Conservation (phyloP, 2,797 vertebrate genomes). For the Falco berigora region DNA sequence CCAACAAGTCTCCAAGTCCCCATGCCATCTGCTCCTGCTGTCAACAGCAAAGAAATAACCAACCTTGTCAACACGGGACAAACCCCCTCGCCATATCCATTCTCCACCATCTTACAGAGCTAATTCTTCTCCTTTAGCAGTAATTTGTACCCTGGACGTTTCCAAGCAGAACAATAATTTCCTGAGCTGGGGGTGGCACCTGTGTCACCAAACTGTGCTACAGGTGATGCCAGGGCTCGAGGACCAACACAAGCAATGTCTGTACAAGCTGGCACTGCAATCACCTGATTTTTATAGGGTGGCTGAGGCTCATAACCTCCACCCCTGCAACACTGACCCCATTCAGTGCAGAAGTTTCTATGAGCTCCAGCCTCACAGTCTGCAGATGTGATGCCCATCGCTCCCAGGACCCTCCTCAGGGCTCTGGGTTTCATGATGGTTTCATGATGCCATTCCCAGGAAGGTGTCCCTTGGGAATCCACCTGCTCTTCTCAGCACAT, state of each 20-base stretch:
- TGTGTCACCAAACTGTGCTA: background rate
- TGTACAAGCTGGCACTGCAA: background rate
- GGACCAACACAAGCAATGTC: background rate
- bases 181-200: background rate
- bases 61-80: background rate
- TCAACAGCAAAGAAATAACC: background rate
- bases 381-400: background rate
- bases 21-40: background rate
- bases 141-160: background rate
- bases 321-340: background rate
- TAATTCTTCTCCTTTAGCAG: background rate
- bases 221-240: background rate
- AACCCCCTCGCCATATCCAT: background rate
- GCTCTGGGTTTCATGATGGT: background rate
- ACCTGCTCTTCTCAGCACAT: fast-evolving
- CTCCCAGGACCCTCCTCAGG: fast-evolving
- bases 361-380: background rate
- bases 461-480: background rate
- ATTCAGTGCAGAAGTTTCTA: background rate
- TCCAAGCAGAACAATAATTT: background rate
- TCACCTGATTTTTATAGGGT: background rate
- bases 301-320: background rate
- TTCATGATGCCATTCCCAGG: background rate
- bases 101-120: background rate
- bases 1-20: background rate